These are phyloP conservation scores for Siderastrea siderea DNA, from an alignment of 92 coral and sea anemone genomes.

Conservation along the genomic window DNA sequence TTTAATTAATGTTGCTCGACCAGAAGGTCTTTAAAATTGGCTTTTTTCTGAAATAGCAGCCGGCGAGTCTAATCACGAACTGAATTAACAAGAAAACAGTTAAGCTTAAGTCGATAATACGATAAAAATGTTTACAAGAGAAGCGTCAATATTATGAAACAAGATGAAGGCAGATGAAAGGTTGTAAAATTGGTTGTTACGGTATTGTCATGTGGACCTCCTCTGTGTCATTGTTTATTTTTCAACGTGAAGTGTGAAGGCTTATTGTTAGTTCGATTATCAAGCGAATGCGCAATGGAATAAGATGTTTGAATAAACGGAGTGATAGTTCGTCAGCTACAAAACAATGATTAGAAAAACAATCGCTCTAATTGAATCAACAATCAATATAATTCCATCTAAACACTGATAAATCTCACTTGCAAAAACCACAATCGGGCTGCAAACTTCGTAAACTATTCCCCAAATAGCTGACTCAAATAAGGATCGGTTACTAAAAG, in stretches of 20 bases:
- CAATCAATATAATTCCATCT: conserved; percentile 60
- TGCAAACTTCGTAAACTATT: not conserved
- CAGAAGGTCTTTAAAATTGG: not conserved
- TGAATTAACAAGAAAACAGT: not conserved
- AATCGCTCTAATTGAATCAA: conserved; percentile 52
- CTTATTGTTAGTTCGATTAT: conserved; percentile 33
- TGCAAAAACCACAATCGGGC: not conserved
- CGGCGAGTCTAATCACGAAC: conserved; percentile 13
- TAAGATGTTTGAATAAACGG: conserved; percentile 26
- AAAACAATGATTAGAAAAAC: conserved; percentile 55
- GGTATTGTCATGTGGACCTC: conserved; percentile 30
- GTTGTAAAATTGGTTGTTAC: conserved; percentile 18
- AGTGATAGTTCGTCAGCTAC: conserved; percentile 33
- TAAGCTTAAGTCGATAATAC: conserved; percentile 5
- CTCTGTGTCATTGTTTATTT: conserved; percentile 45
- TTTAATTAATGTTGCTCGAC: not conserved
- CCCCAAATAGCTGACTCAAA: not conserved
- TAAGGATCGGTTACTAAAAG: conserved; percentile 1
- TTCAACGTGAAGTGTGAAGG: conserved; percentile 8
- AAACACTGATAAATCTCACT: conserved; percentile 42
- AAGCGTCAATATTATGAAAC: conserved; percentile 33
- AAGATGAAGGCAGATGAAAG: conserved; percentile 4
- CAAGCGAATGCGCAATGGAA: conserved; percentile 12
- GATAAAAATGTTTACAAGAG: conserved; percentile 46
- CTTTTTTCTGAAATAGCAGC: not conserved